phyloP scores from a whole-genome alignment of 2,888 invertebrate species.

The Eristalinus aeneus region DNA sequence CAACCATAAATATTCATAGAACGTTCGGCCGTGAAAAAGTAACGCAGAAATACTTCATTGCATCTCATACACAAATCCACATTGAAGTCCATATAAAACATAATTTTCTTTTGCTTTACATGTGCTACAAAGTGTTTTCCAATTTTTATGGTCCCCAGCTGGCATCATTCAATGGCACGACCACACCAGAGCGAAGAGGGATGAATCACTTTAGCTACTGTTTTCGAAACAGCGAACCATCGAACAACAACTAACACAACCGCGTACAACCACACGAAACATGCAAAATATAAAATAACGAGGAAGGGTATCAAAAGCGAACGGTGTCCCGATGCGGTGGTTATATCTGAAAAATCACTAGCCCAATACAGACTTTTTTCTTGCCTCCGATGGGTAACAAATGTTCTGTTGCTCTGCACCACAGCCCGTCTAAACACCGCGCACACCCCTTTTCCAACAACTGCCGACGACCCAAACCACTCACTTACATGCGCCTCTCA shows the following conservation, averaged over 20 bases:
- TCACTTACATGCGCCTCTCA: background rate
- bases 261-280: slow-evolving; percentile 40
- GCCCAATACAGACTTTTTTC: slow-evolving; percentile 66
- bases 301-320: slow-evolving; percentile 63
- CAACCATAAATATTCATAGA: slow-evolving; percentile 59
- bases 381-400: slow-evolving; percentile 60
- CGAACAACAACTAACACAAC: slow-evolving; percentile 3
- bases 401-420: slow-evolving; percentile 59
- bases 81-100: slow-evolving; percentile 42
- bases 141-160: slow-evolving; percentile 67
- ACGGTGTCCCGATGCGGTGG: slow-evolving; percentile 58
- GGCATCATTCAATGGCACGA: slow-evolving; percentile 57
- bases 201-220: slow-evolving; percentile 47
- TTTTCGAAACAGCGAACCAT: slow-evolving; percentile 6
- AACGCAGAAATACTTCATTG: slow-evolving; percentile 54
- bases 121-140: slow-evolving; percentile 71
- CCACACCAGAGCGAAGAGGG: slow-evolving; percentile 28
- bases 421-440: slow-evolving; percentile 20
- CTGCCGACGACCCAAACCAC: background rate
- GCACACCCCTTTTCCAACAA: background rate
- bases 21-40: slow-evolving; percentile 53
- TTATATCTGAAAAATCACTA: slow-evolving; percentile 65
- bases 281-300: slow-evolving; percentile 71
- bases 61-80: slow-evolving; percentile 23
- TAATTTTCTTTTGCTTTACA: slow-evolving; percentile 60